Evolutionary conservation across 1,140 invertebrate species (phyloP), one percentile per base, ranked within the genome.

Genomic region (Drosophila erecta): DNA sequence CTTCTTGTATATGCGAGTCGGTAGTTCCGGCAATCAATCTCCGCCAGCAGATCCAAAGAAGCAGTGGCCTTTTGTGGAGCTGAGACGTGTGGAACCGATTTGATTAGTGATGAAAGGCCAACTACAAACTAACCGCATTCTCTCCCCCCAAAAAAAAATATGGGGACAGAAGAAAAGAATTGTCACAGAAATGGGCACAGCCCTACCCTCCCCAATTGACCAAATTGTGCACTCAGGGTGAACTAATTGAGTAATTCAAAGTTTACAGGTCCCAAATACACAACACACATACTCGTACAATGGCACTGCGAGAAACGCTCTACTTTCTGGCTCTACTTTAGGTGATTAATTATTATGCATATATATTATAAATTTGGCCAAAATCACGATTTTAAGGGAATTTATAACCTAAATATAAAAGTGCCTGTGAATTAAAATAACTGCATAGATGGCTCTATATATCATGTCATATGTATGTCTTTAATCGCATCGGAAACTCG

Each of bases 161-260:
- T 30, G 8, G 30, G 7, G 8, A 7, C 30, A 14, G 37, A 38
- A 38, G 37, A 38, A 38, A 38, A 38, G 37, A 14, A 38, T 14
- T 14, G 37, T 38, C 4, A 38, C 3, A 38, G 37, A 38, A 38
- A 47, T 64, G 50, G 57, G 50, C 46, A 71, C 46, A 71, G 54
- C 22, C 20, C 35, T 0, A 2, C 30, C 30, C 7, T 8, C 8
- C 30, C 30, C 8, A 53, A 72, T 24, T 87, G 79, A 76, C 76
- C 79, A 66, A 76, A 73, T 64, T 87, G 85, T 84, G 79, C 84
- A 80, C 76, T 89, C 66, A 76, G 72, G 79, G 56, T 69, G 84
- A 89, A 87, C 76, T 87, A 89, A 87, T 87, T 83, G 77, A 76
- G 44, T 79, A 87, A 86, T 72, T 67, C 65, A 76, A 87, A 81